A percentile compares a stretch with the other conserved stretches of the same genome.
These are phyloP conservation scores for Ramazzottius varieornatus DNA, from an alignment of 2,888 invertebrate species.

Conservation along the genomic window DNA sequence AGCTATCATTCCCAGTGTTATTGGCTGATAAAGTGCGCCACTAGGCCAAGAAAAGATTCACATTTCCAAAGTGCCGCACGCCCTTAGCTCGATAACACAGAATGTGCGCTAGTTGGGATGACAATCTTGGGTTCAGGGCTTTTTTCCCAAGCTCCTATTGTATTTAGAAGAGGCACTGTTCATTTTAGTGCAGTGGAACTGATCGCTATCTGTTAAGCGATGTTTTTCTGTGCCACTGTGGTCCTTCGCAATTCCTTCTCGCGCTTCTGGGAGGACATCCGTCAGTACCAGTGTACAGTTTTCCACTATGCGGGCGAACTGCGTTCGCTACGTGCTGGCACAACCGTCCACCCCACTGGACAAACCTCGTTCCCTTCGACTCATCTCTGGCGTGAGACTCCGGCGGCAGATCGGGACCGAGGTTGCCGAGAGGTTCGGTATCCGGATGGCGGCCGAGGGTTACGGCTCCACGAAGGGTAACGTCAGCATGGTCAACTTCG, in stretches of 20 bases:
- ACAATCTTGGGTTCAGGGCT: not conserved
- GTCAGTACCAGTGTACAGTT: constrained; percentile 26
- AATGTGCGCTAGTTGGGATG: too few species aligned
- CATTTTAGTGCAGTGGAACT: not conserved
- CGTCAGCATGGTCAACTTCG: constrained; percentile 12
- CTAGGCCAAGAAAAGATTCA: too few species aligned
- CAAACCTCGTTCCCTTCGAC: constrained; percentile 22
- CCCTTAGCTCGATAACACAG: not conserved
- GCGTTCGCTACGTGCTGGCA: constrained; percentile 27
- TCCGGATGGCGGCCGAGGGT: constrained; percentile 26
- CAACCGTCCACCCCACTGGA: constrained; percentile 17
- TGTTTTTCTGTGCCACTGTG: constrained; percentile 22
- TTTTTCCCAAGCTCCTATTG: not conserved
- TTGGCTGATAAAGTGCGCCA: too few species aligned
- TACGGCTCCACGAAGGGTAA: constrained; percentile 31
- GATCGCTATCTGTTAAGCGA: constrained; percentile 20
- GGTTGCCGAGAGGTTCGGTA: constrained; percentile 25
- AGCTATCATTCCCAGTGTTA: too few species aligned
- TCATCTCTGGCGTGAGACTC: constrained; percentile 28
- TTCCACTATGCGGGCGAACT: constrained; percentile 29
- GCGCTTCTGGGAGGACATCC: constrained; percentile 28
- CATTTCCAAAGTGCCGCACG: not conserved
- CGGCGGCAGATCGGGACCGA: constrained; percentile 27
- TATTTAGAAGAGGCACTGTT: too few species aligned
- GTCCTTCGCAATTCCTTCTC: constrained; percentile 27